Base-by-base conservation (phyloP, 2,888 invertebrate genomes). In the Oegoconia quadripuncta region DNA sequence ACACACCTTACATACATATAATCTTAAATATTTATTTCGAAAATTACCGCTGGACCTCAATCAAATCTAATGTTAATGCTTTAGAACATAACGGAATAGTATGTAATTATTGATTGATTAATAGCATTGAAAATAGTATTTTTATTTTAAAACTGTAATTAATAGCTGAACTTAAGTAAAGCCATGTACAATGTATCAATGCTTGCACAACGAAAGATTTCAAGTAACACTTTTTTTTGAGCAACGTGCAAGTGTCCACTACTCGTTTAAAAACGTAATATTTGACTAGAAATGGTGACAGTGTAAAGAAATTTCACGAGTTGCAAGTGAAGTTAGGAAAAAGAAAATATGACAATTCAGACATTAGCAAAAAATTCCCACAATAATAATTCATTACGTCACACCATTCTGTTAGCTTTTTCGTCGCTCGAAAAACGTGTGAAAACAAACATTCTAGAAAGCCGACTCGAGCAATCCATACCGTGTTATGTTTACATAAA, bases 361-460 rank as follows among this genome's bases (percentile, higher is more conserved):
- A n/a, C 17, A 30, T 30, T 30, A 30, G 17, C 30, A 30, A 30
- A 30, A 30, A 20, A 32, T 55, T 57, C 52, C 46, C 53, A 59
- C 52, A 47, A 44, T 43, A 41, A 45, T 49, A 41, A 48, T 52
- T 42, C 48, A 52, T 62, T 59, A 63, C 52, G 49, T 58, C 55
- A 60, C 52, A 50, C 46, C 46, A 53, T 43, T 44, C 43, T 47
- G 55, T 51, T 30, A 30, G 22, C 34, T 11, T 17, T 39, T 34
- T 27, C 48, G 53, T 41, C 34, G 61, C 65, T 64, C 64, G 67
- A 72, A 76, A 77, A 13, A 77, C 81, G 81, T 81, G 81, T 74
- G 82, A 81, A 81, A 67, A 71, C 64, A 76, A 70, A 77, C 69
- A 42, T 34, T 23, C 48, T 59, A 62, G 71, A 77, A 78, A 80